These are phyloP conservation scores for Seriola quinqueradiata DNA, from an alignment of 2,113 vertebrate species.

Conservation along the genomic window DNA sequence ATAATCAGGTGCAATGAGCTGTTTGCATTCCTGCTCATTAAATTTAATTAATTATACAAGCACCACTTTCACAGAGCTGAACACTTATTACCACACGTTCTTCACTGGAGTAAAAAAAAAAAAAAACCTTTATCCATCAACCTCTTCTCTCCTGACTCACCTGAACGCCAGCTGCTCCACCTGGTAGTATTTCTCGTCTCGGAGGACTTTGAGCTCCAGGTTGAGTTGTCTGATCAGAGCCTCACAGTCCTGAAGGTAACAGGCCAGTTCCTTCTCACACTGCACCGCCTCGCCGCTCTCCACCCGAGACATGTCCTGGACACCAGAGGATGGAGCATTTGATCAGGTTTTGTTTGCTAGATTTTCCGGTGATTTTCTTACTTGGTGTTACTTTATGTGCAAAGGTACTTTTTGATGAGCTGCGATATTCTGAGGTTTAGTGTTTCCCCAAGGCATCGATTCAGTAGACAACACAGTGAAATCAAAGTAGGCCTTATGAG, in stretches of 20 bases:
- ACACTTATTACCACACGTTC: neutral
- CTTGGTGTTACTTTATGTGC: neutral
- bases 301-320: slow-evolving; percentile 91
- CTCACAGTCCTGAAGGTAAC: slow-evolving; percentile 95
- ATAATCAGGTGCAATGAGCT: neutral
- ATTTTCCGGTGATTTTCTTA: neutral
- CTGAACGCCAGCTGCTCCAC: slow-evolving; percentile 97
- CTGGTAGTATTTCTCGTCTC: slow-evolving; percentile 95
- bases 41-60: neutral
- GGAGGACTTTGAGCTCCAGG: slow-evolving; percentile 92
- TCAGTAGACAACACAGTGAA: neutral
- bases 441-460: neutral
- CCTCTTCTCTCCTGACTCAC: slow-evolving; percentile 74
- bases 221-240: slow-evolving; percentile 90
- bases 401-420: neutral
- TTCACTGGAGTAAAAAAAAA: too few relatives aligned
- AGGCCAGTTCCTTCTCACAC: slow-evolving; percentile 90
- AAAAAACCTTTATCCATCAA: too few relatives aligned
- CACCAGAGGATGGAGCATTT: accelerated
- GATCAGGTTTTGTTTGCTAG: neutral
- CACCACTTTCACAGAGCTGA: neutral
- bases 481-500: neutral
- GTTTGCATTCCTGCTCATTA: neutral
- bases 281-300: slow-evolving; percentile 91
- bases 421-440: neutral